phyloP scores from a whole-genome alignment of 2,888 invertebrate genomes.

The Hybos culiciformis region DNA sequence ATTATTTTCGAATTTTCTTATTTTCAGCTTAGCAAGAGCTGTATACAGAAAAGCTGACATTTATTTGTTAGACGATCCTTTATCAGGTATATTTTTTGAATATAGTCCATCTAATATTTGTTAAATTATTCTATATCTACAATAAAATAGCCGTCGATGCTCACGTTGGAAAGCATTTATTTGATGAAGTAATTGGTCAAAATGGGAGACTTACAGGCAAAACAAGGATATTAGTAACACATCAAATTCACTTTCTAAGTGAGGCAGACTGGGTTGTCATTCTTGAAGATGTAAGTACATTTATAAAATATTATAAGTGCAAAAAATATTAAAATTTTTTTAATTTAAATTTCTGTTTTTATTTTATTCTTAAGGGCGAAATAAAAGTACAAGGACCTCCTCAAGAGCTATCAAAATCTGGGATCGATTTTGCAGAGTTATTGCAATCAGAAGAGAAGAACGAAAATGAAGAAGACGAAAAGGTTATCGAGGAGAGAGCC shows the following conservation, averaged over 20 bases:
- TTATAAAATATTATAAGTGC: background rate
- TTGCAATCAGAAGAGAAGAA: slow-evolving; percentile 32
- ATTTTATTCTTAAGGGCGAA: slow-evolving; percentile 30
- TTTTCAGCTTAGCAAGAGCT: slow-evolving; percentile 17
- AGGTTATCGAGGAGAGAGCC: too few relatives aligned
- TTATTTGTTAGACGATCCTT: slow-evolving; percentile 61
- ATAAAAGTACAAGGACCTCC: slow-evolving; percentile 38
- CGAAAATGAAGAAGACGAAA: slow-evolving; percentile 18
- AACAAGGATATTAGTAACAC: slow-evolving; percentile 58
- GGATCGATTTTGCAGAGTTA: slow-evolving; percentile 40
- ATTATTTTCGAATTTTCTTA: background rate
- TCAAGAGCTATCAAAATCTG: slow-evolving; percentile 33
- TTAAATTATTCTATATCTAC: too few relatives aligned
- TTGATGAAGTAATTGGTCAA: slow-evolving; percentile 47
- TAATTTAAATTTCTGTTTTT: too few relatives aligned
- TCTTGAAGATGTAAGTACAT: slow-evolving; percentile 41
- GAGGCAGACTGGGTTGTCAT: slow-evolving; percentile 44
- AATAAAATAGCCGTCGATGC: slow-evolving; percentile 62
- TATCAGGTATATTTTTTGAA: too few relatives aligned
- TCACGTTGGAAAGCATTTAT: slow-evolving; percentile 54
- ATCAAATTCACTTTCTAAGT: slow-evolving; percentile 56
- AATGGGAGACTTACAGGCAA: slow-evolving; percentile 37
- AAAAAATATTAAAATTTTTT: background rate
- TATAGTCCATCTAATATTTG: too few relatives aligned
- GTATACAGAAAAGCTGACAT: slow-evolving; percentile 46